Conservation (phyloP, 1,140 invertebrate genomes). For the Zaprionus davidi region DNA sequence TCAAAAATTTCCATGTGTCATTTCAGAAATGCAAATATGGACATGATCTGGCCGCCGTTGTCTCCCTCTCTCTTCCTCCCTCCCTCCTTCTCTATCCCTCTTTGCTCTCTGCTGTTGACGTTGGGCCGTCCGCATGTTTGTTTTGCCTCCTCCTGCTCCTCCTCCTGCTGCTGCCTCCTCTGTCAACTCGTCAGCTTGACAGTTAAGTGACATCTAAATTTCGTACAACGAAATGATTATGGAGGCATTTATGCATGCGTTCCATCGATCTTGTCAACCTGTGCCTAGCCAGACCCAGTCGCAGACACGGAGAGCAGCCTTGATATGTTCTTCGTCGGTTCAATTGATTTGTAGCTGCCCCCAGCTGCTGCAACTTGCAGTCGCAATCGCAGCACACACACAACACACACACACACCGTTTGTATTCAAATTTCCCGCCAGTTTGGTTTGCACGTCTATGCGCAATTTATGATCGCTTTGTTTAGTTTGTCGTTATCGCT, state of each 20-base stretch:
- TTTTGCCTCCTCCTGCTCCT: neutral
- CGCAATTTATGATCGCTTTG: slow-evolving; percentile 75
- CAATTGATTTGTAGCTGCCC: slow-evolving; percentile 73
- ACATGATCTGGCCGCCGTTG: slow-evolving; percentile 68
- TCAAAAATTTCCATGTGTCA: slow-evolving; percentile 81
- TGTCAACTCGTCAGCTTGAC: slow-evolving; percentile 70
- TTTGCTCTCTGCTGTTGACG: slow-evolving; percentile 13
- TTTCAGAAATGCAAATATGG: slow-evolving; percentile 83
- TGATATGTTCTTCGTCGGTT: slow-evolving; percentile 24
- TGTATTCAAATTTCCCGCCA: slow-evolving; percentile 72
- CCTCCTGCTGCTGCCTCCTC: slow-evolving; percentile 2
- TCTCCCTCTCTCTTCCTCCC: neutral
- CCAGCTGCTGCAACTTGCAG: slow-evolving; percentile 3
- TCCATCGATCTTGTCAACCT: slow-evolving; percentile 49
- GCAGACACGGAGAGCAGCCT: slow-evolving; percentile 25
- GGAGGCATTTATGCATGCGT: slow-evolving; percentile 81
- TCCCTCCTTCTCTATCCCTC: slow-evolving; percentile 17
- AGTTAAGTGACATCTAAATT: slow-evolving; percentile 80
- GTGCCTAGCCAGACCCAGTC: slow-evolving; percentile 41
- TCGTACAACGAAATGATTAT: slow-evolving; percentile 80
- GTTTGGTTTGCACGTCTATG: slow-evolving; percentile 17
- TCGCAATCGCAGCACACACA: too few relatives aligned
- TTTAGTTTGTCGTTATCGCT: slow-evolving; percentile 30
- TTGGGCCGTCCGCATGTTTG: slow-evolving; percentile 25
- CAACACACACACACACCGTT: slow-evolving; percentile 56